Conservation (phyloP, 2,113 vertebrate genomes). For the Hirundichthys speculiger region DNA sequence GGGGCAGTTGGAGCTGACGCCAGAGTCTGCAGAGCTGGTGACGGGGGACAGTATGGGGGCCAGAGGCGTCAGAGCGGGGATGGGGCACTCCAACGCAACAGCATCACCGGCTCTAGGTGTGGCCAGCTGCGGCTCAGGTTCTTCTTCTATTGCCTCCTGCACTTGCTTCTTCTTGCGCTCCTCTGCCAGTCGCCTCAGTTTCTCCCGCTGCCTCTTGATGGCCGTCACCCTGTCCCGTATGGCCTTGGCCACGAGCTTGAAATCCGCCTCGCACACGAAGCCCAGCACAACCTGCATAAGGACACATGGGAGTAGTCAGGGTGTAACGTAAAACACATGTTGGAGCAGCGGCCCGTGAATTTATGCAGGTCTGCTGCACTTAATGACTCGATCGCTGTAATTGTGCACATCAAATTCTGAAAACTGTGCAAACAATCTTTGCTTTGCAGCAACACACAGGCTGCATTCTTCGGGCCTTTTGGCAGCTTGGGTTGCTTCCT, state of each 20-base stretch:
- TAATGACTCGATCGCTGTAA: not conserved
- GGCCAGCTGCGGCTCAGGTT: slow-evolving; percentile 36
- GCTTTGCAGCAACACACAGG: slow-evolving; percentile 8
- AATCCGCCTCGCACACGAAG: slow-evolving; percentile 93
- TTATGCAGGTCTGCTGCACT: not conserved
- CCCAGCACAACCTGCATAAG: slow-evolving; percentile 88
- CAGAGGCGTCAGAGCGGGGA: slow-evolving; percentile 28
- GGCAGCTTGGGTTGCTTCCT: slow-evolving; percentile 6
- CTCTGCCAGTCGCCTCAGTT: slow-evolving; percentile 81
- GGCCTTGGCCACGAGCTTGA: slow-evolving; percentile 94
- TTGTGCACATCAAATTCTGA: slow-evolving; percentile 13
- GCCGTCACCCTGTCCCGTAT: slow-evolving; percentile 89
- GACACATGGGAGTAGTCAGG: slow-evolving; percentile 5
- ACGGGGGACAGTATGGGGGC: slow-evolving; percentile 56
- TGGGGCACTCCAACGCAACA: slow-evolving; percentile 38
- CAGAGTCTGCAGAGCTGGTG: slow-evolving; percentile 72
- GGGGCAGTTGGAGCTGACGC: slow-evolving; percentile 55
- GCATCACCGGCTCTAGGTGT: slow-evolving; percentile 29
- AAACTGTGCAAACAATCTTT: not conserved
- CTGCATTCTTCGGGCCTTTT: not conserved
- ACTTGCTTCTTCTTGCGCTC: slow-evolving; percentile 67
- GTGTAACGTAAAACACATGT: slow-evolving; percentile 24
- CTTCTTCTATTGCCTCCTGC: slow-evolving; percentile 71
- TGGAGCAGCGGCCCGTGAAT: not conserved
- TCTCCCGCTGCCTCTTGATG: slow-evolving; percentile 93